These are phyloP conservation scores for Phasia obesa DNA, from an alignment of 2,888 invertebrate genomes.

Conservation along the genomic window DNA sequence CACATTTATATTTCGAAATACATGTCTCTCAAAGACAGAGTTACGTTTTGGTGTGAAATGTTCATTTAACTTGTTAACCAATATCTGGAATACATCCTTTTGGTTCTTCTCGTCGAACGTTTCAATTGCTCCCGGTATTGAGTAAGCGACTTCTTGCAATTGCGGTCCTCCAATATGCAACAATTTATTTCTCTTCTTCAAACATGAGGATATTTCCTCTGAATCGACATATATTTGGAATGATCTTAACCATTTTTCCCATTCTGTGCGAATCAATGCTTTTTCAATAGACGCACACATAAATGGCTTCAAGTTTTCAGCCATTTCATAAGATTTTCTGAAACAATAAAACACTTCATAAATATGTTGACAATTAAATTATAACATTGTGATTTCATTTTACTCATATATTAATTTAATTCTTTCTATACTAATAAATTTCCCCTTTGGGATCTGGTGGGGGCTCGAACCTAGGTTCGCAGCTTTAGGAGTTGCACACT, in stretches of 20 bases:
- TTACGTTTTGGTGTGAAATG: conserved; percentile 40
- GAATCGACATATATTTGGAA: conserved; percentile 53
- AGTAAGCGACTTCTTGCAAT: conserved; percentile 57
- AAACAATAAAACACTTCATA: conserved; percentile 15
- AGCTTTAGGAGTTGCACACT: too few species aligned
- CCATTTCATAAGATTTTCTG: conserved; percentile 9
- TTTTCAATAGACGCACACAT: conserved; percentile 43
- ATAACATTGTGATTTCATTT: conserved; percentile 33
- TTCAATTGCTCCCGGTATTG: conserved; percentile 51
- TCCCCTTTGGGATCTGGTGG: not conserved
- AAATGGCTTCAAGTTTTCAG: conserved; percentile 45
- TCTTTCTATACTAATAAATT: conserved; percentile 6
- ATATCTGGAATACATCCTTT: conserved; percentile 12
- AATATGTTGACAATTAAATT: conserved; percentile 39
- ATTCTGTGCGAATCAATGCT: conserved; percentile 51
- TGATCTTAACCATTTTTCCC: conserved; percentile 58
- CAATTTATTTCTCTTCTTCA: too few species aligned
- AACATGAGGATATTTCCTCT: conserved; percentile 44
- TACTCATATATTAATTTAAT: conserved; percentile 14
- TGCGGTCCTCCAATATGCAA: too few species aligned
- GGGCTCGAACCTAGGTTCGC: too few species aligned
- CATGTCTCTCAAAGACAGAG: conserved; percentile 36
- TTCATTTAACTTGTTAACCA: conserved; percentile 31
- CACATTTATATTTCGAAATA: conserved; percentile 17
- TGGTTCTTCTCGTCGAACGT: conserved; percentile 38